These are phyloP conservation scores for Fopius arisanus DNA, from an alignment of 1,140 invertebrate genomes.

Conservation along the genomic window DNA sequence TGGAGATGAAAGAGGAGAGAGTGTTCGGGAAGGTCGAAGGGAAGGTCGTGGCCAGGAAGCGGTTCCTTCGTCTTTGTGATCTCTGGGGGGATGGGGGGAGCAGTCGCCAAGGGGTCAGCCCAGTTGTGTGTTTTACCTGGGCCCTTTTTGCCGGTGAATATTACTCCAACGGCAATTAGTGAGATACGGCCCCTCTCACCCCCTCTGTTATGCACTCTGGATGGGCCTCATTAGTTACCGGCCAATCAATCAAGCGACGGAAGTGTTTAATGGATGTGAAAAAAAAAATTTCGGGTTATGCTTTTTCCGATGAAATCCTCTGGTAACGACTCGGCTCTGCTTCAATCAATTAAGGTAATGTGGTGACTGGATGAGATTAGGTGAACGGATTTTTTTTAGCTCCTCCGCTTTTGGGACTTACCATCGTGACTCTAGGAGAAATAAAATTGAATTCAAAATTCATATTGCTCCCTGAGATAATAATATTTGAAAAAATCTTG, in stretches of 20 bases:
- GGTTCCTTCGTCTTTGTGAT: conserved; percentile 50
- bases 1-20: not conserved
- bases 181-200: not conserved
- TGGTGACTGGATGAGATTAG: not conserved
- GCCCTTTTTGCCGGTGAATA: conserved; percentile 47
- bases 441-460: no score
- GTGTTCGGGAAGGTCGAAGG: conserved; percentile 45
- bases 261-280: not conserved
- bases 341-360: conserved; percentile 12
- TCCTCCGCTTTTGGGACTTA: no score
- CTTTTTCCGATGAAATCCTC: not conserved
- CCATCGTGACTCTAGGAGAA: no score
- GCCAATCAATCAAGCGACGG: conserved; percentile 48
- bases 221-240: conserved; percentile 50
- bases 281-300: not conserved
- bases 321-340: not conserved
- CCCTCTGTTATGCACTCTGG: not conserved
- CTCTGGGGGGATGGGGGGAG: conserved; percentile 37
- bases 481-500: no score
- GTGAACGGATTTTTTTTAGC: not conserved
- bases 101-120: conserved; percentile 37
- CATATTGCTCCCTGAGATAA: no score
- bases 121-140: conserved; percentile 49
- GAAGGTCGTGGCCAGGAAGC: conserved; percentile 57
- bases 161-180: conserved; percentile 50